Base-by-base conservation (phyloP, 2,113 vertebrate species). In the Ondatra zibethicus region DNA sequence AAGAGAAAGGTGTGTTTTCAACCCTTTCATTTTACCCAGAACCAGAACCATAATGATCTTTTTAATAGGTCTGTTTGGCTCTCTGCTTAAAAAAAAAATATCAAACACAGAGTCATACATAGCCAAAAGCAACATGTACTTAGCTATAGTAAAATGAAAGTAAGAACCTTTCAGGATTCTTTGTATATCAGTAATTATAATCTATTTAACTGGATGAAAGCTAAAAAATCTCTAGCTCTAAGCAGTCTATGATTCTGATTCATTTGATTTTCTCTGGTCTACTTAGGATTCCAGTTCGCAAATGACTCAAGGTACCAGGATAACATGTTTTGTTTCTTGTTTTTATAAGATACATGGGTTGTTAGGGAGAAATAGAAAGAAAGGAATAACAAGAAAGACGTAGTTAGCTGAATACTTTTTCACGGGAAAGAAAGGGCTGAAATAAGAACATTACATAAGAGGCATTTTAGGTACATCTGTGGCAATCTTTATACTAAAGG, bases 401-500 rank as follows among this genome's bases (percentile, higher is more conserved):
- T 25, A 66, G 7, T 25, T 78, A 88, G 31, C 70, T 85, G 8
- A 90, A 58, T 36, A 86, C 5, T 92, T 33, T 13, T 87, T 45
- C 66, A 61, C 4, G 12, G 45, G 36, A 25, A 27, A 27, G 5
- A 76, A 21, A 13, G 6, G 16, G 42, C 45, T 39, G 92, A 93
- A 33, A 82, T 65, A 94, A n/a, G 39, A 93, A 95, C 92, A 93
- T 47, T 70, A 89, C 61, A 2, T 58, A 36, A 78, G 36, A 92
- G n/a, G 78, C 31, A 84, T 47, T 76, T 76, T 3, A 3, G 6
- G 31, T 63, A 88, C 5, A 89, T 11, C 13, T 36, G 39, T 70
- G 93, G 68, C 55, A n/a, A 73, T 52, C 95, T 81, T 94, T 86
- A 94, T 25, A 77, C 84, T 73, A 96, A 12, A 77, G 42, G 1